Evolutionary conservation across 2,888 invertebrate species (phyloP), one percentile per base, ranked within the genome.

Genomic region (Hyposoter didymator): DNA sequence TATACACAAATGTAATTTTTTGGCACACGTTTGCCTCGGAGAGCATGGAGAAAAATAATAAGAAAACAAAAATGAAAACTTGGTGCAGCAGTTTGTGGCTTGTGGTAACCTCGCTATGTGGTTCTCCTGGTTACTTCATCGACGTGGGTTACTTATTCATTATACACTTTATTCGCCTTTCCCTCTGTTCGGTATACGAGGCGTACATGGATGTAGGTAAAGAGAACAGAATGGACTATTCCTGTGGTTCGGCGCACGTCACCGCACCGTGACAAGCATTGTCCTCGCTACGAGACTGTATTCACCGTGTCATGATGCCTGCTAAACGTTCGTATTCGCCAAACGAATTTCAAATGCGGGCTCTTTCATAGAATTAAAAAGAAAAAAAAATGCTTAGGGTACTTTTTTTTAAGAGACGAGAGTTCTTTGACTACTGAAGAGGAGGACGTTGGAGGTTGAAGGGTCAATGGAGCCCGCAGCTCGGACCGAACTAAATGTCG

Each of bases 221-320:
- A 69, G 80, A 32, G 72, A 78, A 78, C 39, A 19, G 39, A 72
- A 43, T 62, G 74, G 59, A 32, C 28, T 83, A 74, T 76, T 79
- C 35, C 74, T 59, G 83, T 55, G 79, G 75, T 79, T 70, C 74
- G 72, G 80, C 47, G 78, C 70, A 52, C 79, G 70, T 52, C 79
- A 83, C 75, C 82, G 70, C 78, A 78, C 74, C 75, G 79, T 82
- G 85, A 85, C 78, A 75, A 74, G 82, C 79, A 85, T 85, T 83
- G 85, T 85, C 75, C 78, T 47, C 78, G 28, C 66, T 35, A n/a
- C 66, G 59, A 78, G 32, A 76, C 39, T 55, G 8, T 78, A 43
- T 81, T 82, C 84, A 49, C 49, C 78, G 32, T 78, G 49, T 78
- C 64, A 74, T 49, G 28, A 47, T 67, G 62, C 49, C 28, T 47